A percentile compares a stretch with the other conserved stretches of the same genome.
phyloP scores from a whole-genome alignment of 2,113 vertebrate species.

The Burhinus oedicnemus region DNA sequence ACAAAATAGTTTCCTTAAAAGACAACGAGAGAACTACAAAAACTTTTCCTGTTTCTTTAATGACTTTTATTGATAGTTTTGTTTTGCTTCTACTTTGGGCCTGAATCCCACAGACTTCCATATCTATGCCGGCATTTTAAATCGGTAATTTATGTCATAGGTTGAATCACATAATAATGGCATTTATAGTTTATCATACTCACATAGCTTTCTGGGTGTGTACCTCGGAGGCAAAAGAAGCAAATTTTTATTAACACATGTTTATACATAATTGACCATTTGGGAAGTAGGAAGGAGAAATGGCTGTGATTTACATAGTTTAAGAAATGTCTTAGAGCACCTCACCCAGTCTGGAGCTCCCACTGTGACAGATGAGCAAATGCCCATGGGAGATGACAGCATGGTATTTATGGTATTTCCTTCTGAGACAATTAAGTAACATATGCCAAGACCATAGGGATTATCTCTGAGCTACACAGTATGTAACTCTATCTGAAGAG shows the following conservation, averaged over 20 bases:
- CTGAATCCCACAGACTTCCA: conserved; percentile 2
- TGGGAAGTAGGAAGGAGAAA: conserved; percentile 78
- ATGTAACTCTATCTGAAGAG: conserved; percentile 78
- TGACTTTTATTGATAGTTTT: conserved; percentile 21
- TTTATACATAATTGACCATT: conserved; percentile 83
- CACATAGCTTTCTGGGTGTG: conserved; percentile 76
- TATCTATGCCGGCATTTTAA: conserved; percentile 57
- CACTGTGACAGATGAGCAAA: conserved; percentile 84
- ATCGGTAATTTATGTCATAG: conserved; percentile 75
- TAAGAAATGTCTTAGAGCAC: conserved; percentile 84
- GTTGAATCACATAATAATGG: conserved; percentile 67
- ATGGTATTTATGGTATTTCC: conserved; percentile 86
- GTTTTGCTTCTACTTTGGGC: not conserved
- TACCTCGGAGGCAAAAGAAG: conserved; percentile 78
- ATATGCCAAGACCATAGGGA: conserved; percentile 88
- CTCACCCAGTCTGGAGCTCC: conserved; percentile 85
- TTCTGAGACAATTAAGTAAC: conserved; percentile 89
- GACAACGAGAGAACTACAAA: not conserved
- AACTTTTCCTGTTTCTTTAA: not conserved
- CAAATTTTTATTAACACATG: conserved; percentile 84
- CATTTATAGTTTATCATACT: conserved; percentile 73
- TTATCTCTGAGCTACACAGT: conserved; percentile 85
- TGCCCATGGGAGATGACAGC: conserved; percentile 87
- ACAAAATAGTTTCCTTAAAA: not conserved
- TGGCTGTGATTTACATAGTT: conserved; percentile 82